Conservation (phyloP, 2,888 invertebrate species). For the Philereme transversata region DNA sequence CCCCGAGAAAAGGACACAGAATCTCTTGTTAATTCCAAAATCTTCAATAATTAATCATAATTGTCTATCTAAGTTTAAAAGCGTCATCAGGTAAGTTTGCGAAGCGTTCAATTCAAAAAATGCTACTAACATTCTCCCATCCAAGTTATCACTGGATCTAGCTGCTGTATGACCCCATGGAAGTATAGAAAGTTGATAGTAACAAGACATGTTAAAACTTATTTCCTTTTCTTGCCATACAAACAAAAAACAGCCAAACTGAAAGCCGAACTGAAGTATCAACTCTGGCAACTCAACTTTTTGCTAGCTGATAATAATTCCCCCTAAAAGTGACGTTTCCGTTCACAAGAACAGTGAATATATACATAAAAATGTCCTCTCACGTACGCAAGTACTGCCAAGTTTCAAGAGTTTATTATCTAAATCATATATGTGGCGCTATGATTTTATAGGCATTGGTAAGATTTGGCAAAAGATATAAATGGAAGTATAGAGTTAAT, state of each 20-base stretch:
- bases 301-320: constrained; percentile 10
- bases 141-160: too few relatives aligned
- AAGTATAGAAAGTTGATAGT: too few relatives aligned
- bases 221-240: neutral
- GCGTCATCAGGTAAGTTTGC: neutral
- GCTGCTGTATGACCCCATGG: too few relatives aligned
- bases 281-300: constrained; percentile 7
- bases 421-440: too few relatives aligned
- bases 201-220: neutral
- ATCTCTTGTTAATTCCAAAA: constrained; percentile 34
- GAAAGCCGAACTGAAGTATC: constrained; percentile 16
- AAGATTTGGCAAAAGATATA: too few relatives aligned
- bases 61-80: too few relatives aligned
- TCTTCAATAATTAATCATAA: constrained; percentile 28
- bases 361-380: constrained; percentile 13
- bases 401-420: neutral
- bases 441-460: too few relatives aligned
- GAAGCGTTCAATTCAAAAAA: too few relatives aligned
- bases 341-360: constrained; percentile 11
- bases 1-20: constrained; percentile 19
- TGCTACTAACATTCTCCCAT: too few relatives aligned
- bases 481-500: too few relatives aligned
- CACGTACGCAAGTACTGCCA: constrained; percentile 1
- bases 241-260: constrained; percentile 8
- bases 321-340: constrained; percentile 19